Percentiles rank a stretch among this genome's conserved stretches.
Evolutionary conservation across 2,113 vertebrate species (phyloP).

Genomic region (Pithys albifrons): DNA sequence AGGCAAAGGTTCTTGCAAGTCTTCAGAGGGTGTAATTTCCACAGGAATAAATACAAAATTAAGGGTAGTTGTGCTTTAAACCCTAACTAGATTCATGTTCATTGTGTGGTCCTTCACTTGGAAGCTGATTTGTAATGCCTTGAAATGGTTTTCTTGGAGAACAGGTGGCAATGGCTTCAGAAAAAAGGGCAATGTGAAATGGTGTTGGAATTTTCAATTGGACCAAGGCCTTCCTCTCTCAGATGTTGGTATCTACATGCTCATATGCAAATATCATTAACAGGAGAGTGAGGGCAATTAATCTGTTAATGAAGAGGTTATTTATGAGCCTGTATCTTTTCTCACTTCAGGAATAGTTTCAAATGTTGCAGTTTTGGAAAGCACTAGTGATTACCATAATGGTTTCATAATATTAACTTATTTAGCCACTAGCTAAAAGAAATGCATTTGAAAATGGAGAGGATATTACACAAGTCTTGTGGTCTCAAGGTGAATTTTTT

Average conservation of each 20-base stretch:
- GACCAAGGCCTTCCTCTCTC: no score
- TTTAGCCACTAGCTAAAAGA: background rate
- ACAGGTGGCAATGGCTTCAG: background rate
- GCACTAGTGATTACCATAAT: background rate
- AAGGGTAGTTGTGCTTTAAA: background rate
- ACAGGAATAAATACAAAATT: background rate
- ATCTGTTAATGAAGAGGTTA: background rate
- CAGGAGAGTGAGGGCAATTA: background rate
- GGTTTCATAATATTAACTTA: background rate
- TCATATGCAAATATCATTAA: background rate
- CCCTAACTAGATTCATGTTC: background rate
- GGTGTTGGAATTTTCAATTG: background rate
- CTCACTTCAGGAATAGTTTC: background rate
- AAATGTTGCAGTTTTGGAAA: background rate
- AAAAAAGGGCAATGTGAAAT: background rate
- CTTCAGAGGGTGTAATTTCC: background rate
- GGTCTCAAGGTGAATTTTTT: background rate
- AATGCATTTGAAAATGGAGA: background rate
- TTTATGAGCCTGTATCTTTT: background rate
- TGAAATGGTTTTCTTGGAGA: background rate
- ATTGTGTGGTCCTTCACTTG: background rate
- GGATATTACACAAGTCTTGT: background rate
- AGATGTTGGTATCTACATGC: fast-evolving
- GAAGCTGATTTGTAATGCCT: background rate
- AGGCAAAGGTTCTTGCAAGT: background rate